Conservation (phyloP, 2,113 vertebrate species). For the Pygoscelis antarcticus region DNA sequence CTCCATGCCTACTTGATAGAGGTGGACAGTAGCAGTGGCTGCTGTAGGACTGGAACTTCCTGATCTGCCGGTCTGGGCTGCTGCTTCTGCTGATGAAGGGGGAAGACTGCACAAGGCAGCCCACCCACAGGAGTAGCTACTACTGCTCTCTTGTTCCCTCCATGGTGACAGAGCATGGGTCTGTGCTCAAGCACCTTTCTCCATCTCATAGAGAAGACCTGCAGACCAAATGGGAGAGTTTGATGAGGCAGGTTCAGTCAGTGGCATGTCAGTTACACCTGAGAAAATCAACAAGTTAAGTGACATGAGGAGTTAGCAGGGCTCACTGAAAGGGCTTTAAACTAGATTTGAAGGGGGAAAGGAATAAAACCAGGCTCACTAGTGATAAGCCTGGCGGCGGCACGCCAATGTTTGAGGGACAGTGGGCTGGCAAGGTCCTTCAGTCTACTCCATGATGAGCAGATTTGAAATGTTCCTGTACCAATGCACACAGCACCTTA, state of each 20-base stretch:
- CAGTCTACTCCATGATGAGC: not conserved
- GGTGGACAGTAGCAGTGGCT: not conserved
- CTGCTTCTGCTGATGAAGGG: not conserved
- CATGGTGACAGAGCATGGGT: not conserved
- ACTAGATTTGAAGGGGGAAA: not conserved
- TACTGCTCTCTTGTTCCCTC: not conserved
- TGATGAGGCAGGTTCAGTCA: not conserved
- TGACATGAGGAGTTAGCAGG: not conserved
- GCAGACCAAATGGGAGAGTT: not conserved
- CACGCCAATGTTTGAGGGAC: not conserved
- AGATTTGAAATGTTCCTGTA: not conserved
- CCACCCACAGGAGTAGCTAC: not conserved
- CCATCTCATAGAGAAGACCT: not conserved
- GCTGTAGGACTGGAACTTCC: not conserved
- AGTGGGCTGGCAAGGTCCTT: not conserved
- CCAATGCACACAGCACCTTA: accelerated
- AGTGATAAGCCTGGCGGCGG: not conserved
- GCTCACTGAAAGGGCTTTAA: not conserved
- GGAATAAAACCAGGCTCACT: not conserved
- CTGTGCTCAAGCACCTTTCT: not conserved
- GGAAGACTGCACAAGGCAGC: not conserved
- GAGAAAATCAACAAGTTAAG: not conserved
- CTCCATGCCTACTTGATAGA: not conserved
- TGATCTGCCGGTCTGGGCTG: not conserved
- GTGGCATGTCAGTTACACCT: not conserved